Base-by-base conservation (phyloP, 1,140 invertebrate genomes). In the Homarus americanus region DNA sequence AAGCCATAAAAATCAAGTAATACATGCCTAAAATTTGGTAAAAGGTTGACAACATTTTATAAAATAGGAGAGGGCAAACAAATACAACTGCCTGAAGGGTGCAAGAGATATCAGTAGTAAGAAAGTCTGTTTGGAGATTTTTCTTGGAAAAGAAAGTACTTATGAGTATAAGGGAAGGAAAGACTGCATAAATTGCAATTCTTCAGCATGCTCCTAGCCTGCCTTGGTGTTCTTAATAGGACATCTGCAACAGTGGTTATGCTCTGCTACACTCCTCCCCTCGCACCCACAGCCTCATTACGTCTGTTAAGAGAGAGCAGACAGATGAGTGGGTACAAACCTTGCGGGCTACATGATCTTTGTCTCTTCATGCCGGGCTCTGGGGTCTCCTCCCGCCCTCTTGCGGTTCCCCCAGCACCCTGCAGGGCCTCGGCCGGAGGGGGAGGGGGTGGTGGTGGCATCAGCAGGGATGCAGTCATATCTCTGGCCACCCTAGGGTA, bases 401-500 rank as follows among this genome's bases (percentile, higher is more conserved):
- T 41, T 66, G 49, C 41, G 40, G 41, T 75, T 17, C 41, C 84
- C 41, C 83, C 72, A 76, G 69, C 53, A 72, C 80, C 82, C 40
- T 58, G 80, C 24, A 76, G 66, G 49, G 76, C 41, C 82, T 83
- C 82, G 88, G 41, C 32, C 53, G 82, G 73, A 76, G 88, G 82
- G 84, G 84, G 84, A 66, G 88, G 88, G 49, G 88, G 88, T 76
- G 88, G 88, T 63, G 88, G 88, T 40, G 88, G 88, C 88, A 90
- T 90, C 49, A 90, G 82, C 80, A 90, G 82, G 80, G 88, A 90
- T 83, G 88, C 80, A 76, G 88, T 90, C 88, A 90, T 82, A 83
- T 90, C 88, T 82, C 88, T 90, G 88, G 79, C 88, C 79, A 90
- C 80, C 88, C 88, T 90, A 90, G 80, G 80, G 88, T 90, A 90